Evolutionary conservation across 2,113 vertebrate genomes (phyloP).

Genomic region (Sturnira hondurensis): DNA sequence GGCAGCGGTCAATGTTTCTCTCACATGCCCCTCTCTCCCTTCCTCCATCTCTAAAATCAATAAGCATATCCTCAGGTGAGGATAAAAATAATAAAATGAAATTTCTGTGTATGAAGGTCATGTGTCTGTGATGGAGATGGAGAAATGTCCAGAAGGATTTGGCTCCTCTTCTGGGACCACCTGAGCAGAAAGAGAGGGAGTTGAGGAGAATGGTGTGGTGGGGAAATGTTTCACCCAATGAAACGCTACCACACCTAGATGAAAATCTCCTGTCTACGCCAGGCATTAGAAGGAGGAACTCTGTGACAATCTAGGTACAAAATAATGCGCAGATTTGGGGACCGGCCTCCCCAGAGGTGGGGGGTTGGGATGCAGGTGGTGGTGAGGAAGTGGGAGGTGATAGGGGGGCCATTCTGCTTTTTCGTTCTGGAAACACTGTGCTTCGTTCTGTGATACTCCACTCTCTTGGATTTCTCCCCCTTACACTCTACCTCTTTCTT

Average conservation of each 20-base stretch:
- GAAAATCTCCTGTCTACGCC: not conserved
- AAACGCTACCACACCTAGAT: not conserved
- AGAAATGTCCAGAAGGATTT: not conserved
- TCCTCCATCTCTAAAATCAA: too few species aligned
- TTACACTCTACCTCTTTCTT: not conserved
- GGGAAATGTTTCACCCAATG: not conserved
- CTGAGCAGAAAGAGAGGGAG: not conserved
- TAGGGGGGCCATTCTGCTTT: not conserved
- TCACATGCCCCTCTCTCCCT: too few species aligned
- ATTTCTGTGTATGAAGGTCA: not conserved
- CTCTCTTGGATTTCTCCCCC: not conserved
- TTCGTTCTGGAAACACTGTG: not conserved
- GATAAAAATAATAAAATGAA: too few species aligned
- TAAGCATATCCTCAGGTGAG: too few species aligned
- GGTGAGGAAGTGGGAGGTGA: not conserved
- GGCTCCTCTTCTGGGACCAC: not conserved
- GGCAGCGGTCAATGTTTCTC: too few species aligned
- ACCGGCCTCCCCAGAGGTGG: too few species aligned
- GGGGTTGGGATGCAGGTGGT: not conserved
- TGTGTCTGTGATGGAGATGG: not conserved
- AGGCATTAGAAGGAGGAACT: not conserved
- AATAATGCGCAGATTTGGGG: not conserved
- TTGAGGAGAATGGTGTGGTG: not conserved
- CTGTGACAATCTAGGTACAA: not conserved
- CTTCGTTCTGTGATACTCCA: not conserved